These are phyloP conservation scores for Thamnophis elegans DNA, from an alignment of 2,797 vertebrate genomes.

Conservation along the genomic window DNA sequence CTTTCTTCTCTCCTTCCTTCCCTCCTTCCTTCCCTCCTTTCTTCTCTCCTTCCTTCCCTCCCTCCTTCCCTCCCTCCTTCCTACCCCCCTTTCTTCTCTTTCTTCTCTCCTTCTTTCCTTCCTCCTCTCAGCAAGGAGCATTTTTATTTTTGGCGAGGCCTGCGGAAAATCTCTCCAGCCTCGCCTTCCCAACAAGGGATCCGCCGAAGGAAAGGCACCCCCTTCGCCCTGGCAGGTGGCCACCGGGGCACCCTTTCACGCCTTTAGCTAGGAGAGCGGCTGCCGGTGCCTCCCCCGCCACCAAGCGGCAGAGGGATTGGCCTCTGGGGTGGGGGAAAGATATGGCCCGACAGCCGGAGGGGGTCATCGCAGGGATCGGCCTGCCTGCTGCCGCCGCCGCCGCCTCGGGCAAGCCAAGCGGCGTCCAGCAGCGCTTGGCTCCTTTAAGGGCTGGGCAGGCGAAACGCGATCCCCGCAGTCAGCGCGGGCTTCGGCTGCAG, in stretches of 20 bases:
- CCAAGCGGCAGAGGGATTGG: not conserved
- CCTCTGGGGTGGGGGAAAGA: not conserved
- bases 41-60: too few species aligned
- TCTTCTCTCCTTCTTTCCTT: too few species aligned
- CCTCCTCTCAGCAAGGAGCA: too few species aligned
- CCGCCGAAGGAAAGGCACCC: too few species aligned
- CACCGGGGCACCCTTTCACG: not conserved
- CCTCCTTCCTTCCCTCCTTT: too few species aligned
- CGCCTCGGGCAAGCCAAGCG: not conserved
- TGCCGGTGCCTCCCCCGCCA: not conserved
- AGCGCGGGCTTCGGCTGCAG: slow-evolving; percentile 27
- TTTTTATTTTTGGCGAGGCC: not conserved
- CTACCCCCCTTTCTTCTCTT: too few species aligned
- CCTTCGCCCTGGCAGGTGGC: not conserved
- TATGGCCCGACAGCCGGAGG: not conserved
- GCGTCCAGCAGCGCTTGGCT: slow-evolving; percentile 3
- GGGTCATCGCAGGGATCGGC: not conserved
- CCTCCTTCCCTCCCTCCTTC: too few species aligned
- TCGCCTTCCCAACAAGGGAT: too few species aligned
- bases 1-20: too few species aligned
- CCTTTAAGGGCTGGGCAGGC: slow-evolving; percentile 51
- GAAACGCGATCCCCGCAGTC: slow-evolving; percentile 62
- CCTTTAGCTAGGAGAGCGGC: not conserved
- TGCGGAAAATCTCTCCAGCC: not conserved
- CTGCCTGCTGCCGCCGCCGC: too few species aligned